These are phyloP conservation scores for Oncopeltus fasciatus DNA, from an alignment of 1,140 invertebrate species.

Conservation along the genomic window DNA sequence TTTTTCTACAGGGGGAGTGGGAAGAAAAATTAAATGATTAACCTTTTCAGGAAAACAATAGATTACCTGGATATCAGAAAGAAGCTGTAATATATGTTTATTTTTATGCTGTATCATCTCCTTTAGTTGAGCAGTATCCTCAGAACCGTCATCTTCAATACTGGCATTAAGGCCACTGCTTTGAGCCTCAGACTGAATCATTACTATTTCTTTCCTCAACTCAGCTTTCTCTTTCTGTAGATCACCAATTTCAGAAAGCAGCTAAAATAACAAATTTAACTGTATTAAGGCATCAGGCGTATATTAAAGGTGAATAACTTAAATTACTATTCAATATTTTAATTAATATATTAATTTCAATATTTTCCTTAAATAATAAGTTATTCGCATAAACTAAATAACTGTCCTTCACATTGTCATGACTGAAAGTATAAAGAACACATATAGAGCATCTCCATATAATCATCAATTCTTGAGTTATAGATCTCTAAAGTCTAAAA, in stretches of 20 bases:
- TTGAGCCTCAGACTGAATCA: conserved; percentile 21
- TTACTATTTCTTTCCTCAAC: conserved; percentile 31
- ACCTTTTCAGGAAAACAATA: background rate
- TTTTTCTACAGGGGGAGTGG: too few relatives aligned
- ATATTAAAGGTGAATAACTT: too few relatives aligned
- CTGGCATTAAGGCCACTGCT: background rate
- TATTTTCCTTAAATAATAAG: too few relatives aligned
- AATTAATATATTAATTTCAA: too few relatives aligned
- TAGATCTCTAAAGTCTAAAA: too few relatives aligned
- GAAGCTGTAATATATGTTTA: conserved; percentile 47
- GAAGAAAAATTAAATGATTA: background rate
- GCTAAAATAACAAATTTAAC: conserved; percentile 19
- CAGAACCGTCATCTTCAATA: conserved; percentile 16
- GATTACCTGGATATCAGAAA: conserved; percentile 48
- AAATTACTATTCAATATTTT: background rate
- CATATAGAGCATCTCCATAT: too few relatives aligned
- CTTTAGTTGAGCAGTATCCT: conserved; percentile 35
- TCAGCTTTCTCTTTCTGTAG: conserved; percentile 35
- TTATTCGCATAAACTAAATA: too few relatives aligned
- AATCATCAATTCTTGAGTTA: too few relatives aligned
- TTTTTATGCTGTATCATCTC: conserved; percentile 43
- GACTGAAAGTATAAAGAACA: too few relatives aligned
- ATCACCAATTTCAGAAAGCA: conserved; percentile 32
- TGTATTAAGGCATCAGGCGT: too few relatives aligned
- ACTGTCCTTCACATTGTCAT: too few relatives aligned